Evolutionary conservation across 2,888 invertebrate species (phyloP), one percentile per base, ranked within the genome.

Genomic region (Octonoba sinensis): DNA sequence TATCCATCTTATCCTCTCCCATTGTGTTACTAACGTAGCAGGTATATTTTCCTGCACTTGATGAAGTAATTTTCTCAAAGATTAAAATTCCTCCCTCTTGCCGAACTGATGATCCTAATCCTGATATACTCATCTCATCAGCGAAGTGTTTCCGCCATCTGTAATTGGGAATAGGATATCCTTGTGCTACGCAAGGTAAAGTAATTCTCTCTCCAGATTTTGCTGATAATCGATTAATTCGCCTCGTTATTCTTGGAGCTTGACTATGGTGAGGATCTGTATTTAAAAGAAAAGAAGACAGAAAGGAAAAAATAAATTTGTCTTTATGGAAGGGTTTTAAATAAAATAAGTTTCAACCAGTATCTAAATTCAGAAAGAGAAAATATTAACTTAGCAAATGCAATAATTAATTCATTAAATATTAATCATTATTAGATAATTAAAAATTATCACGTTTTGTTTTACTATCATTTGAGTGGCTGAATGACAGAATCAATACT

Each of bases 91-190:
- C 88, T 20, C 87, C 88, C 20, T 85, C 83, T 72, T 86, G 86
- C 6, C 84, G 74, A 44, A 86, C 84, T 16, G 86, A 18, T 3
- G 88, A 87, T 18, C 87, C 88, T 22, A 85, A 77, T 70, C 87
- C 86, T 1, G 75, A 44, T 0, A 66, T 16, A 18, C 49, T 54
- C 46, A 76, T 27, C 18, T 82, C 75, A 11, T 67, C 75, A n/a
- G 69, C 77, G 20, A 57, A 67, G 22, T 73, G 78, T 27, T 78
- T 71, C 56, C 71, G 69, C 84, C 83, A 93, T 93, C 93, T 93
- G 91, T 92, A 92, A 84, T 92, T 87, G 86, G 93, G 93, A 86
- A 93, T 91, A 60, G 94, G 94, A 90, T 91, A 92, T 12, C 91
- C 92, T 88, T 93, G 93, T 64, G 93, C 92, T 86, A 92, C 92